These are phyloP conservation scores for Drosophila crucigera DNA, from an alignment of 2,888 invertebrate genomes.

Conservation along the genomic window DNA sequence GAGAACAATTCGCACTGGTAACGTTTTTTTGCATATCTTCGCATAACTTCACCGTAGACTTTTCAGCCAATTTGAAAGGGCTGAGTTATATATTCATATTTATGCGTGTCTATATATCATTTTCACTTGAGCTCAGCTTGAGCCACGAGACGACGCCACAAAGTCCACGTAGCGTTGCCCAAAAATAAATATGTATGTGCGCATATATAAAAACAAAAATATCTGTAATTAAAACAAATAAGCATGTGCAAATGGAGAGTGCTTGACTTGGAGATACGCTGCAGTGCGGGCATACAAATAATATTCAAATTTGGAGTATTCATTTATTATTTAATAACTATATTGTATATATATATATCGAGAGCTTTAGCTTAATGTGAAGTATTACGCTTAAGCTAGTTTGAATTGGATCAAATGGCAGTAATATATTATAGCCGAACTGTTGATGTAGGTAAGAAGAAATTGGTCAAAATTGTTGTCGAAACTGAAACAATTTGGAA, in stretches of 20 bases:
- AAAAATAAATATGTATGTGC: background rate
- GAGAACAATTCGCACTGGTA: too few relatives aligned
- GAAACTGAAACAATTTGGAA: background rate
- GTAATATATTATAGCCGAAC: background rate
- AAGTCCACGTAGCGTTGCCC: slow-evolving; percentile 29
- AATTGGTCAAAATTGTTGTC: background rate
- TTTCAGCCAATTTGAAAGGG: background rate
- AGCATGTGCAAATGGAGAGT: background rate
- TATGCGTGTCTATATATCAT: background rate
- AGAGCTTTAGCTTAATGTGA: background rate
- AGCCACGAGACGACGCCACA: slow-evolving; percentile 11
- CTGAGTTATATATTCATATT: background rate
- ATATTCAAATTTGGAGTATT: background rate
- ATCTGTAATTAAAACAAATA: slow-evolving; percentile 17
- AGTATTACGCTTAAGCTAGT: background rate
- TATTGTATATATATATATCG: background rate
- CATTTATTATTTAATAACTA: background rate
- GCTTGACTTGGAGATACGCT: background rate
- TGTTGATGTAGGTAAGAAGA: background rate
- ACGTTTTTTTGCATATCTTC: background rate
- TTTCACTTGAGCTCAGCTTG: background rate
- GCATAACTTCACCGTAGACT: background rate
- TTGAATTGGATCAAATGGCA: background rate
- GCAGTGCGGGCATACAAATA: background rate
- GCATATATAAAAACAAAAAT: background rate